phyloP scores from a whole-genome alignment of 2,113 vertebrate species.

The Naja naja region DNA sequence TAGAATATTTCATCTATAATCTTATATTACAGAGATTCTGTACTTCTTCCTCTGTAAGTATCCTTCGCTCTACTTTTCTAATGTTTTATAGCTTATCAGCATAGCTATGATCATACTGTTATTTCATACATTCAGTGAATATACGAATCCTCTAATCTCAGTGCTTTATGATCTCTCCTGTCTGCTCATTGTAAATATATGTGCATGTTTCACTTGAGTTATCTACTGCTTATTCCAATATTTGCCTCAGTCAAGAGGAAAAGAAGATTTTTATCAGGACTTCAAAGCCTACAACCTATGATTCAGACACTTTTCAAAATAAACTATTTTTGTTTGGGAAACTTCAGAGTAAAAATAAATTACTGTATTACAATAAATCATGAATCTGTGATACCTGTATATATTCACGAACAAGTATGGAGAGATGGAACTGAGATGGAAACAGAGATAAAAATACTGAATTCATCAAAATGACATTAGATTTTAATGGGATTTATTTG shows the following conservation, averaged over 20 bases:
- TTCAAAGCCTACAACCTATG: neutral
- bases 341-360: neutral
- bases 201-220: neutral
- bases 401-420: neutral
- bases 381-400: neutral
- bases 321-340: neutral
- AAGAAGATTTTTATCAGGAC: neutral
- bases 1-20: neutral
- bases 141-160: neutral
- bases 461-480: neutral
- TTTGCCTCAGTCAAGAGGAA: neutral
- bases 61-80: neutral
- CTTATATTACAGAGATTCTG: neutral
- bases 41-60: neutral
- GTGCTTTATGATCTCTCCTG: neutral
- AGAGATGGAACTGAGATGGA: neutral
- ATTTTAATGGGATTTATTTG: neutral
- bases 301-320: neutral
- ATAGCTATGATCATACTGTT: neutral
- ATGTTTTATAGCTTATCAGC: neutral
- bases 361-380: neutral
- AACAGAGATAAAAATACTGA: neutral
- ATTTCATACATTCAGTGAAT: neutral
- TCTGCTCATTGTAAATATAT: neutral
- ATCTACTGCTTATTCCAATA: neutral